phyloP scores from a whole-genome alignment of 2,888 invertebrate species.

The Zelleria hepariella region DNA sequence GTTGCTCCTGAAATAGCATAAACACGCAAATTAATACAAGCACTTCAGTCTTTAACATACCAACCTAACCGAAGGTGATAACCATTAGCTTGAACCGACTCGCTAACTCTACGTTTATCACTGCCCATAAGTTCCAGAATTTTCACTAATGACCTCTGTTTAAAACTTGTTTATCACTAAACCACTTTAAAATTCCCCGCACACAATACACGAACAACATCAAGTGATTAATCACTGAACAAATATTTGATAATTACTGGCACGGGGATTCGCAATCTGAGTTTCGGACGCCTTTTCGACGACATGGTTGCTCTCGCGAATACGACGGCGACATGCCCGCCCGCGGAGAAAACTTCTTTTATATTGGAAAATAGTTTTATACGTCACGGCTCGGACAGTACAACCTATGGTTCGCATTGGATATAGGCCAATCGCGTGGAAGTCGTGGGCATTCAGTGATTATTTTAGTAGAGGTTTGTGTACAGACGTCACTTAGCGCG shows the following conservation, averaged over 20 bases:
- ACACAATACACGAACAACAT: slow-evolving; percentile 22
- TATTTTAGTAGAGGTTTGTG: slow-evolving; percentile 51
- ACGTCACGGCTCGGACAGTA: slow-evolving; percentile 51
- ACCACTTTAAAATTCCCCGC: neutral
- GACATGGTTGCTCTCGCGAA: slow-evolving; percentile 44
- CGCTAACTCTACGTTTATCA: neutral
- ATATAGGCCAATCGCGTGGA: slow-evolving; percentile 63
- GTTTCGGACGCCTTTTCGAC: slow-evolving; percentile 55
- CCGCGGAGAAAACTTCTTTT: slow-evolving; percentile 48
- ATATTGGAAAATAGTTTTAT: slow-evolving; percentile 45
- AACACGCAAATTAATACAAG: neutral
- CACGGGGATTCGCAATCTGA: slow-evolving; percentile 60
- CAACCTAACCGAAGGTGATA: neutral
- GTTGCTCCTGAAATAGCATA: slow-evolving; percentile 78
- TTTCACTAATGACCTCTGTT: neutral
- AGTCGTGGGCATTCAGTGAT: slow-evolving; percentile 49
- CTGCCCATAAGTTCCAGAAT: neutral
- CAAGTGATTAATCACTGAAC: slow-evolving; percentile 32
- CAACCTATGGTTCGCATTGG: slow-evolving; percentile 57
- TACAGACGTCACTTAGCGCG: slow-evolving; percentile 43
- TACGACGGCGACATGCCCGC: slow-evolving; percentile 36
- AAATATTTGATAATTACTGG: slow-evolving; percentile 48
- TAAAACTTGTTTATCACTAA: neutral
- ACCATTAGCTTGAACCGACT: neutral
- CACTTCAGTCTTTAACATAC: neutral